Percentiles rank a stretch among this genome's conserved stretches.
phyloP scores from a whole-genome alignment of 2,888 invertebrate species.

The Cinara cedri region DNA sequence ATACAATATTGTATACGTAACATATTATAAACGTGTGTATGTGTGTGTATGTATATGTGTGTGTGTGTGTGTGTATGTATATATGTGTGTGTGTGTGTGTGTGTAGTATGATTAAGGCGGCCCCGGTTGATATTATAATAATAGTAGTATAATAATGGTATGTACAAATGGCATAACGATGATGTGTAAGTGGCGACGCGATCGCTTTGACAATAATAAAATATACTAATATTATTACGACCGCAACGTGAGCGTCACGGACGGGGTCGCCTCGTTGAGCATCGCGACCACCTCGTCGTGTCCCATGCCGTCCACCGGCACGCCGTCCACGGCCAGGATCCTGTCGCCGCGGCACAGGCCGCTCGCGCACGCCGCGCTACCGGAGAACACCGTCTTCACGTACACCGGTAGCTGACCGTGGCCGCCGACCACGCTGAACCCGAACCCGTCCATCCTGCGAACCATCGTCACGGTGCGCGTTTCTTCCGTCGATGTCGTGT shows the following conservation, averaged over 20 bases:
- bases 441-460: constrained; percentile 66
- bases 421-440: constrained; percentile 68
- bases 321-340: constrained; percentile 64
- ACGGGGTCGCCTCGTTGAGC: constrained; percentile 63
- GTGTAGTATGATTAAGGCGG: no score
- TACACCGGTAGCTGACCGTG: constrained; percentile 68
- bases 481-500: constrained; percentile 32
- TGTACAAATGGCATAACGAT: no score
- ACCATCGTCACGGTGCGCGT: constrained; percentile 63
- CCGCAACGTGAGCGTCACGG: constrained; percentile 37
- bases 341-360: constrained; percentile 64
- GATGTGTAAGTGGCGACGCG: no score
- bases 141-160: no score
- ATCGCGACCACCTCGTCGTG: constrained; percentile 64
- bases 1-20: no score
- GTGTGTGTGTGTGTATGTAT: no score
- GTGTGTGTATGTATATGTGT: no score
- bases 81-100: no score
- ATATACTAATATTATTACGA: not conserved
- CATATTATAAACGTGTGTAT: no score
- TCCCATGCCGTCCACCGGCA: constrained; percentile 63
- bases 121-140: no score
- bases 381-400: constrained; percentile 64
- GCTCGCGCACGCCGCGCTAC: constrained; percentile 63
- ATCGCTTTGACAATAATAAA: no score